Percentiles rank a stretch among this genome's conserved stretches.
Conservation (phyloP, 2,113 vertebrate species). For the Sitta europaea region DNA sequence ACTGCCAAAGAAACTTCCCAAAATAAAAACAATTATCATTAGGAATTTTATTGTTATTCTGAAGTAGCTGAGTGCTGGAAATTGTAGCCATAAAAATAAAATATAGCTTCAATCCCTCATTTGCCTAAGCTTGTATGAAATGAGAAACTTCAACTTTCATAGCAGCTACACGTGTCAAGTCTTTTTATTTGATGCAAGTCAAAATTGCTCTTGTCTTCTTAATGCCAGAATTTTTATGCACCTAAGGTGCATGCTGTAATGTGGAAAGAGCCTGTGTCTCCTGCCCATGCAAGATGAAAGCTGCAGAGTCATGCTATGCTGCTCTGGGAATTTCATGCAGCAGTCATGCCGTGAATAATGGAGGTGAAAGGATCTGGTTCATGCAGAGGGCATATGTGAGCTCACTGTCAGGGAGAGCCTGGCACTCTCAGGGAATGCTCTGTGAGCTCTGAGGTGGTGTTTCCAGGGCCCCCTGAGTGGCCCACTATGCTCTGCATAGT, state of each 20-base stretch:
- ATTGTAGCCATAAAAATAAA: slow-evolving; percentile 60
- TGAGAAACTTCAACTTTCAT: slow-evolving; percentile 30
- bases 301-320: background rate
- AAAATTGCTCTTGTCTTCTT: background rate
- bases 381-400: background rate
- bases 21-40: slow-evolving; percentile 45
- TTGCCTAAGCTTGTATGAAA: slow-evolving; percentile 65
- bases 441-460: background rate
- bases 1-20: slow-evolving; percentile 22
- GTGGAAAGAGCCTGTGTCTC: background rate
- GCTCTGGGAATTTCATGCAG: background rate
- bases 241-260: background rate
- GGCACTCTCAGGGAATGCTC: background rate
- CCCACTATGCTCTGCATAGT: background rate
- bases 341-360: background rate
- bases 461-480: background rate
- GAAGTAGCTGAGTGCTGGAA: slow-evolving; percentile 61
- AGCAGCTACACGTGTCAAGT: background rate
- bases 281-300: background rate
- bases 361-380: slow-evolving; percentile 6
- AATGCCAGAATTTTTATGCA: background rate
- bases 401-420: background rate
- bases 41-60: slow-evolving; percentile 66
- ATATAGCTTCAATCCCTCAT: slow-evolving; percentile 46
- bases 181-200: background rate